Conservation (phyloP, 35 echinoderm and acorn worm genomes). For the Strongylocentrotus purpuratus region DNA sequence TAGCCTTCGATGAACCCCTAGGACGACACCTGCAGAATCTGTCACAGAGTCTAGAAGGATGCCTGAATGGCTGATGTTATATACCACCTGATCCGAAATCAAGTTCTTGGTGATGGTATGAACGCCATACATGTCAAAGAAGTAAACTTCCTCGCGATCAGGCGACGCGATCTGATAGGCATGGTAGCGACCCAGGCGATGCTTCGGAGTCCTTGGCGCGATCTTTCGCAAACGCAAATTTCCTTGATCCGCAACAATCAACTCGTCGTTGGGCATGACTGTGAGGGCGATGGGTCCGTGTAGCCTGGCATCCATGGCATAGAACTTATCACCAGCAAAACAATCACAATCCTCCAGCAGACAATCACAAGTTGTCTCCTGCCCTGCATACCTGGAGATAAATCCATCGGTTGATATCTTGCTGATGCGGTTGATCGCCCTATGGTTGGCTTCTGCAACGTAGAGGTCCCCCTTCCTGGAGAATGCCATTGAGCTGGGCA, state of each 20-base stretch:
- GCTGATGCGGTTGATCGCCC: constrained; percentile 72
- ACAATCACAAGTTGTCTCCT: constrained; percentile 75
- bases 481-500: constrained; percentile 77
- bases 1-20: constrained; percentile 59
- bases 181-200: constrained; percentile 44
- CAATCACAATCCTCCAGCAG: constrained; percentile 66
- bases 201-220: constrained; percentile 42
- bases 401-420: constrained; percentile 75
- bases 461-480: constrained; percentile 77
- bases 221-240: constrained; percentile 86
- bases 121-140: constrained; percentile 76
- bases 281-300: constrained; percentile 77
- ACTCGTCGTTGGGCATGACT: constrained; percentile 50
- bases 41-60: constrained; percentile 60
- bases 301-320: constrained; percentile 71
- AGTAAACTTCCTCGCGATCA: constrained; percentile 59
- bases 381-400: constrained; percentile 76
- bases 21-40: constrained; percentile 70
- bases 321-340: constrained; percentile 73
- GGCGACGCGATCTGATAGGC: constrained; percentile 74
- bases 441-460: constrained; percentile 80
- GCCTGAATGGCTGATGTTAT: constrained; percentile 78
- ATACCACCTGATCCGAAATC: constrained; percentile 67
- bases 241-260: constrained; percentile 88
- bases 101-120: constrained; percentile 79